Evolutionary conservation across 2,113 vertebrate species (phyloP), one percentile per base, ranked within the genome.

Genomic region (Tangachromis dhanisi): DNA sequence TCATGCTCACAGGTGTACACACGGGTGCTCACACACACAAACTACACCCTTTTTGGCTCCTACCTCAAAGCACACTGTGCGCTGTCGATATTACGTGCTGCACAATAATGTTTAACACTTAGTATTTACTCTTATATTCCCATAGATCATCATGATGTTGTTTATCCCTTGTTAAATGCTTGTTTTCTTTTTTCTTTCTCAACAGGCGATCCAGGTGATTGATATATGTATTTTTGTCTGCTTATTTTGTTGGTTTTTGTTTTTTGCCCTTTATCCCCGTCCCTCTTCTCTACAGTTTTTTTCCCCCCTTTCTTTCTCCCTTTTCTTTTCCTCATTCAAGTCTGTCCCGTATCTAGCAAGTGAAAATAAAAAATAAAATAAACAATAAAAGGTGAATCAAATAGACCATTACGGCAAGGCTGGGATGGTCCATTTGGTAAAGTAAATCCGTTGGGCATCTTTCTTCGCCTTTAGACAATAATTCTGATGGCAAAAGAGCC

Each of bases 281-380:
- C n/a, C n/a, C 5, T 21, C 51, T 54, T 54, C 6, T 12, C n/a
- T 0, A 0, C 51, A 4, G 51, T 54, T 54, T 24, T 11, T 54
- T 11, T 1, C 0, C 2, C 53, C 10, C 4, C 53, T 7, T 54
- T 1, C n/a, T 54, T 54, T 12, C n/a, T 54, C 0, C 53, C n/a
- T 0, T 54, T 12, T 54, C 53, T 24, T 54, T 7, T 54, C 53
- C n/a, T 7, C 3, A 24, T 4, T 12, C 53, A 24, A 12, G n/a
- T 54, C n/a, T 1, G 53, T 54, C n/a, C 53, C 1, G 0, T 54
- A 54, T 54, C 2, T 54, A 7, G 1, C 10, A 55, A 55, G 53
- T 55, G 53, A 55, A 55, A 55, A 54, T 54, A 11, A 54, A 53
- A 53, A n/a, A n/a, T 47, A 1, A 17, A 51, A 51, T 1, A 55